These are phyloP conservation scores for Mormyrus hasselquistii DNA, from an alignment of 2,797 vertebrate species.

Conservation along the genomic window DNA sequence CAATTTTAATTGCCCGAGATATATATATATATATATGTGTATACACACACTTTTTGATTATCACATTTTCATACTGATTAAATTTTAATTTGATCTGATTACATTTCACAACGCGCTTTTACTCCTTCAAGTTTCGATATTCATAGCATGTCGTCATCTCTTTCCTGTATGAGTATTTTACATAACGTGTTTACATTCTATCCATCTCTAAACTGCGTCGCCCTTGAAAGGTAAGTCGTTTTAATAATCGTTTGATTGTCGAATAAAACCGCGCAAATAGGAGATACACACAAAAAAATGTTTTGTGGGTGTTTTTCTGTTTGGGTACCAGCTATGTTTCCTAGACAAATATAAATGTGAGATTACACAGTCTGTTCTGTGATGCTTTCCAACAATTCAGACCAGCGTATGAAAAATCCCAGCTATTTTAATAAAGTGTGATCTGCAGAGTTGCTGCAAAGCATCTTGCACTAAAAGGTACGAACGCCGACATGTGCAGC, in stretches of 20 bases:
- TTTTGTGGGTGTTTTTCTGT: slow-evolving; percentile 19
- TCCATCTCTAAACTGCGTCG: background rate
- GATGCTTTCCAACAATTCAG: background rate
- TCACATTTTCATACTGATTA: background rate
- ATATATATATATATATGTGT: background rate
- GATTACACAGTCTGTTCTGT: slow-evolving; percentile 6
- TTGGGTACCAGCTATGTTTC: slow-evolving; percentile 18
- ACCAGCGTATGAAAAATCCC: background rate
- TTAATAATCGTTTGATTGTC: background rate
- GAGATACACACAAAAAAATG: background rate
- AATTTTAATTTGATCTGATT: background rate
- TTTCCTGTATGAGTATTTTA: background rate
- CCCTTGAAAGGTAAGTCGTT: background rate
- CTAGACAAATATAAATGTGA: slow-evolving; percentile 21
- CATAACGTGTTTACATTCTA: background rate
- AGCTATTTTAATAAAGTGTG: slow-evolving; percentile 8
- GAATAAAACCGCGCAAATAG: background rate
- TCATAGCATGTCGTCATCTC: background rate
- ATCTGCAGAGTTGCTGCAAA: background rate
- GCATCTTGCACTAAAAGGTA: background rate
- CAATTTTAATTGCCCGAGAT: background rate
- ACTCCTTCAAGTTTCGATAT: background rate
- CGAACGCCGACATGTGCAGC: background rate
- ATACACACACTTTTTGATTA: background rate
- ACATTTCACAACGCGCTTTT: background rate